Percentiles rank a stretch among this genome's conserved stretches.
These are phyloP conservation scores for Amphilophus citrinellus DNA, from an alignment of 2,113 vertebrate genomes.

Conservation along the genomic window DNA sequence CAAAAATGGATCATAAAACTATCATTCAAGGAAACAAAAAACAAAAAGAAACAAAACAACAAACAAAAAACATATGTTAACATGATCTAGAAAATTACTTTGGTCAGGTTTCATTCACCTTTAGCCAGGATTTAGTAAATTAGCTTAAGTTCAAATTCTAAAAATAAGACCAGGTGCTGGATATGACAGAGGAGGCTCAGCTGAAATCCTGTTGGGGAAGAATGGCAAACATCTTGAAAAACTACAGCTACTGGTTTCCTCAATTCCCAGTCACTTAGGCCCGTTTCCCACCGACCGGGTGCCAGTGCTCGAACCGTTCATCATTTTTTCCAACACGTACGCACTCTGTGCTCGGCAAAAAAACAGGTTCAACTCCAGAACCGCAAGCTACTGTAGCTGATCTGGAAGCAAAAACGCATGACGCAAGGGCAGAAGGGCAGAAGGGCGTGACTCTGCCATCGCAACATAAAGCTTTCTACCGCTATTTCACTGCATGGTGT, in stretches of 20 bases:
- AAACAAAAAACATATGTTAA: not conserved
- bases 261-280: not conserved
- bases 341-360: no score
- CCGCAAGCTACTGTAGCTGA: no score
- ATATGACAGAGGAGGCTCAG: not conserved
- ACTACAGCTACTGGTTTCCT: not conserved
- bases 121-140: not conserved
- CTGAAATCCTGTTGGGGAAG: not conserved
- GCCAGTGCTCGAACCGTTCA: no score
- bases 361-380: no score
- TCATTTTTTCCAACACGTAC: no score
- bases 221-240: not conserved
- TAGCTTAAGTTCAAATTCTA: not conserved
- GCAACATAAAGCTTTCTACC: no score
- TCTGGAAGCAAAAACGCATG: no score
- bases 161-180: not conserved
- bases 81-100: not conserved
- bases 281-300: no score
- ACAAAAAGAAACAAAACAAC: no score
- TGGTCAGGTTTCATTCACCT: not conserved
- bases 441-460: no score
- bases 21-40: not conserved
- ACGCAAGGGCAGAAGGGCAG: no score
- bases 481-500: no score
- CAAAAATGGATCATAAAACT: not conserved